Conservation (phyloP, 2,113 vertebrate genomes). For the Amazona guildingii region DNA sequence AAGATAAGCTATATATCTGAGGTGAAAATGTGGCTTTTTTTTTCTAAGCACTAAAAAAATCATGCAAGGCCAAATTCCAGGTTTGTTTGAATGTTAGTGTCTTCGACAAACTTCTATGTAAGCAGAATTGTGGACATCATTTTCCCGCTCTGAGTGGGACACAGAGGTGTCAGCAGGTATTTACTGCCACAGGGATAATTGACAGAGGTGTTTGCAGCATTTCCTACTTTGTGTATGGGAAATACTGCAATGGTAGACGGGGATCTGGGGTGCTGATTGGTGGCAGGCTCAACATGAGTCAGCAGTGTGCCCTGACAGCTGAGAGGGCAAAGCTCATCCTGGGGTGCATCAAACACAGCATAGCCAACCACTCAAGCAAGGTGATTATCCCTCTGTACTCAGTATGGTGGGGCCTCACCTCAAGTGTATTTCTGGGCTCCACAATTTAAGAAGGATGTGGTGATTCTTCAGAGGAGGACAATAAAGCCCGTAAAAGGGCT, state of each 20-base stretch:
- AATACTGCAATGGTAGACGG: background rate
- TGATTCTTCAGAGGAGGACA: background rate
- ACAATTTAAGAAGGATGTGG: background rate
- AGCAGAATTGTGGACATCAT: background rate
- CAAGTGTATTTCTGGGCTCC: background rate
- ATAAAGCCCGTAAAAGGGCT: background rate
- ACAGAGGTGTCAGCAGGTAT: background rate
- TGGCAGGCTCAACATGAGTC: background rate
- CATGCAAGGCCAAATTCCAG: background rate
- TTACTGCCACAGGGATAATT: background rate
- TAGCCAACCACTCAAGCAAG: rapidly evolving
- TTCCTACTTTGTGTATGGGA: background rate
- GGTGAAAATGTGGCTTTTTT: background rate
- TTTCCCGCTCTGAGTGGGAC: background rate
- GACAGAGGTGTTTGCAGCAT: background rate
- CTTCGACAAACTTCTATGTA: background rate
- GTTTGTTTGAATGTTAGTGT: background rate
- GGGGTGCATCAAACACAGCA: background rate
- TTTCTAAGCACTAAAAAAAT: background rate
- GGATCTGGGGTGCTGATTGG: background rate
- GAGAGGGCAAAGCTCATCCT: background rate
- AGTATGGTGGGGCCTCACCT: rapidly evolving
- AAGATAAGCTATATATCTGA: background rate
- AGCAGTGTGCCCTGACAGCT: background rate
- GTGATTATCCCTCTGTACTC: rapidly evolving